Conservation (phyloP, 2,797 vertebrate genomes). For the Ambastaia sidthimunki region DNA sequence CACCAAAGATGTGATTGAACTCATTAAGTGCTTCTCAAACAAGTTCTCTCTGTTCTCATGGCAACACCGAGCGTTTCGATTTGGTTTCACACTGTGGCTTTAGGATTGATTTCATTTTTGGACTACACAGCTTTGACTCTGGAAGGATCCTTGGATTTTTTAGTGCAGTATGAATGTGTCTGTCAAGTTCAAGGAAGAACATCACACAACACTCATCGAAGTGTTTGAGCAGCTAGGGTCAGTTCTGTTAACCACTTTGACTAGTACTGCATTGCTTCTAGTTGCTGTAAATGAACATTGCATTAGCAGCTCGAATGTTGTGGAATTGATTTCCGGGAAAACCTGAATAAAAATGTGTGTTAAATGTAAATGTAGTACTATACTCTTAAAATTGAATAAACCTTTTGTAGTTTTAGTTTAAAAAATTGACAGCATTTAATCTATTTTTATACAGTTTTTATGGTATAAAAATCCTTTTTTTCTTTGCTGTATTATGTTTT, state of each 20-base stretch:
- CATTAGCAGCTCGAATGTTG: no score
- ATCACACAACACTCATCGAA: not conserved
- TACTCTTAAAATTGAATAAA: no score
- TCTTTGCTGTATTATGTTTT: not conserved
- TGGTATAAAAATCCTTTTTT: not conserved
- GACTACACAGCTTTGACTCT: not conserved
- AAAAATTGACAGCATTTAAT: not conserved
- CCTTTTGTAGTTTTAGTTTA: no score
- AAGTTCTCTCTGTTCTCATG: conserved; percentile 1
- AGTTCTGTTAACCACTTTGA: not conserved
- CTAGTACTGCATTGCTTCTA: not conserved
- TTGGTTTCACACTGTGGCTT: conserved; percentile 33
- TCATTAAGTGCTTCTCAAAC: conserved; percentile 19
- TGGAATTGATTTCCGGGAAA: no score
- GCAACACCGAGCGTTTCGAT: not conserved
- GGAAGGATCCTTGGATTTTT: conserved; percentile 23
- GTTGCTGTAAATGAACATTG: no score
- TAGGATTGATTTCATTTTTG: conserved; percentile 28
- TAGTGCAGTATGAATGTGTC: conserved; percentile 24
- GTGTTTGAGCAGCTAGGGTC: no score
- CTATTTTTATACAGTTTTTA: not conserved
- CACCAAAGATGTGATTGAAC: conserved; percentile 27
- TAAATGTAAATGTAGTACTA: no score
- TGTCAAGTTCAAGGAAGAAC: not conserved
- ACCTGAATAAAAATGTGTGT: no score